Conservation (phyloP, 2,888 invertebrate genomes). For the Acronicta leporina region DNA sequence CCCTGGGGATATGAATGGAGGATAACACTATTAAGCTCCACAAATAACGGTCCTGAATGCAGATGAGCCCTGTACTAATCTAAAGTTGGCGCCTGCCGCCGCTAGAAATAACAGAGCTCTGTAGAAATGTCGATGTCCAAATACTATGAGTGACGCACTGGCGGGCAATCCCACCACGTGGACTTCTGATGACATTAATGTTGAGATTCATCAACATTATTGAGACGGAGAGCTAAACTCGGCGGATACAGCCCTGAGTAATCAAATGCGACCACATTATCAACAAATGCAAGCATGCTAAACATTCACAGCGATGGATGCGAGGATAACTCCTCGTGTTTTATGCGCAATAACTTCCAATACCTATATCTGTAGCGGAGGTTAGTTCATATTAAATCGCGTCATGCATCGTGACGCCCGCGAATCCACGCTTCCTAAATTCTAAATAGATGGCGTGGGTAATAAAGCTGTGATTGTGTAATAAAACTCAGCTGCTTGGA, state of each 20-base stretch:
- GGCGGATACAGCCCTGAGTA: slow-evolving; percentile 1
- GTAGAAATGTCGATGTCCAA: slow-evolving; percentile 80
- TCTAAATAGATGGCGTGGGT: slow-evolving; percentile 68
- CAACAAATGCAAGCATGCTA: slow-evolving; percentile 18
- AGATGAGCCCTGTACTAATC: slow-evolving; percentile 82
- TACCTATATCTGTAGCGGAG: slow-evolving; percentile 14
- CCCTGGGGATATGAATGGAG: slow-evolving; percentile 74
- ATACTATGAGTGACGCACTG: slow-evolving; percentile 72
- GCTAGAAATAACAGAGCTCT: slow-evolving; percentile 82
- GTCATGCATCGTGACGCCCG: slow-evolving; percentile 51
- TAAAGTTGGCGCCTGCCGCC: slow-evolving; percentile 80
- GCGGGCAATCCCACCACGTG: slow-evolving; percentile 67
- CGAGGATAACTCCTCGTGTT: slow-evolving; percentile 24
- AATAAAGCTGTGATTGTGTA: slow-evolving; percentile 77
- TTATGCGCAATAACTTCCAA: slow-evolving; percentile 24
- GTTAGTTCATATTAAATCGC: slow-evolving; percentile 36
- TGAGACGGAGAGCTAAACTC: slow-evolving; percentile 10
- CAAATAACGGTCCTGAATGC: slow-evolving; percentile 81
- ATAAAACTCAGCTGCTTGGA: slow-evolving; percentile 79
- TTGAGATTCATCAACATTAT: slow-evolving; percentile 16
- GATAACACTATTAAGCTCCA: slow-evolving; percentile 75
- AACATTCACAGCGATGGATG: slow-evolving; percentile 9
- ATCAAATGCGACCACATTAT: slow-evolving; percentile 15
- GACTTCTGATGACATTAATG: slow-evolving; percentile 7
- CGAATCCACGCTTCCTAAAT: slow-evolving; percentile 66